Evolutionary conservation across 2,113 vertebrate species (phyloP), one percentile per base, ranked within the genome.

Genomic region (Barbus barbus): DNA sequence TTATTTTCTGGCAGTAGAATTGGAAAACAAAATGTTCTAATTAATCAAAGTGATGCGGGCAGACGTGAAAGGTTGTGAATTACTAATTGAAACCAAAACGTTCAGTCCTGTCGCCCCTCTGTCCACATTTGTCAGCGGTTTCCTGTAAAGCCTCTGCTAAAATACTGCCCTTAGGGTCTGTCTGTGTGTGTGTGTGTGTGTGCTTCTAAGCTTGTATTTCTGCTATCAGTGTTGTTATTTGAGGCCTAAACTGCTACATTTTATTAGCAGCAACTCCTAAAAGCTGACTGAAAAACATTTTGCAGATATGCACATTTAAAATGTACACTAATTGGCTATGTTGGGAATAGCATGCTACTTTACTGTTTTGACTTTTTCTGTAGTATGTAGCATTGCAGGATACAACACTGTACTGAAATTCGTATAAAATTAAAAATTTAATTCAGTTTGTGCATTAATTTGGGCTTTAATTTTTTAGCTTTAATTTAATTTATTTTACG

Each of bases 1-100:
- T 83, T 46, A 41, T 78, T 84, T 89, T 80, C 61, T 90, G 86
- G 85, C 87, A 87, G 83, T 87, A 88, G 22, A 77, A 61, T 24
- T 88, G 88, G 85, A 91, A 91, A 92, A 89, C 84, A 89, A 89
- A 80, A 90, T 63, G 36, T 81, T 86, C 80, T 87, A 89, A 86
- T 90, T 85, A 89, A 84, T 71, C 41, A 56, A 87, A 60, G 63
- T 84, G 81, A 74, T 84, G 74, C 82, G 82, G 41, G 86, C 87
- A 84, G 83, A 81, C 85, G 82, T 89, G 83, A 85, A 85, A 83
- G 48, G 72, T 78, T 56, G 85, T 84, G 81, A 90, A 90, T 84
- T 86, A 89, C 83, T 87, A 85, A 90, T 89, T 91, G 84, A 86
- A 78, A 79, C 84, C 72, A 60, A 82, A 89, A 76, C 26, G 61